Evolutionary conservation across 2,888 invertebrate genomes (phyloP).

Genomic region (Eretmocerus hayati): DNA sequence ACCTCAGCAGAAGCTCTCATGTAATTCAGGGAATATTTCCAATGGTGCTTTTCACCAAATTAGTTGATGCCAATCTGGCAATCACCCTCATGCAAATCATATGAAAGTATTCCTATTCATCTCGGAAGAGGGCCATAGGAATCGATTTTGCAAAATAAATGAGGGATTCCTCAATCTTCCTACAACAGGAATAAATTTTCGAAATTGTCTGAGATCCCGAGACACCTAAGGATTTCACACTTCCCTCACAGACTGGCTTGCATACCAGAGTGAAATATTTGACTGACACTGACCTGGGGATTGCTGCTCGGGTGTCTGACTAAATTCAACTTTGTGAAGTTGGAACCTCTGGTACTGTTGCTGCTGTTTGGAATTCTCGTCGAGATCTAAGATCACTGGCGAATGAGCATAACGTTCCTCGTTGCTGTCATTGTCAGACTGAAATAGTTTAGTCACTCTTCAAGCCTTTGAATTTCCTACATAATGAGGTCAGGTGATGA

Average conservation of each 20-base stretch:
- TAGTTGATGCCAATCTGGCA: too few species aligned
- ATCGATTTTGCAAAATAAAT: background rate
- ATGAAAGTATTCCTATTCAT: too few species aligned
- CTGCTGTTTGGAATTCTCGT: conserved; percentile 41
- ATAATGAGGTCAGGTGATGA: too few species aligned
- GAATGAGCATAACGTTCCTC: conserved; percentile 35
- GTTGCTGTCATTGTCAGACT: conserved; percentile 40
- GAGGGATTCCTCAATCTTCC: background rate
- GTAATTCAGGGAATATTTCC: too few species aligned
- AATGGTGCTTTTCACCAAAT: too few species aligned
- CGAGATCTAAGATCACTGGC: conserved; percentile 41
- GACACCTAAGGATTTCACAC: background rate
- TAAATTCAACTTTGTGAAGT: conserved; percentile 5
- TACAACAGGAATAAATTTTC: too few species aligned
- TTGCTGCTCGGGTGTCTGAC: background rate
- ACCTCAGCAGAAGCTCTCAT: too few species aligned
- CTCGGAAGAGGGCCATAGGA: background rate
- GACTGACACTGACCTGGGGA: background rate
- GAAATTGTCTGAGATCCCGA: too few species aligned
- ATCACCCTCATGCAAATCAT: too few species aligned
- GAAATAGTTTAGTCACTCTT: conserved; percentile 8
- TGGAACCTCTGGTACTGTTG: conserved; percentile 26
- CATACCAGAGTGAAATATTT: background rate
- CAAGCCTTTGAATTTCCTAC: background rate
- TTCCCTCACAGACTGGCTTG: background rate